Evolutionary conservation across 2,113 vertebrate species (phyloP).

Genomic region (Eidolon helvum): DNA sequence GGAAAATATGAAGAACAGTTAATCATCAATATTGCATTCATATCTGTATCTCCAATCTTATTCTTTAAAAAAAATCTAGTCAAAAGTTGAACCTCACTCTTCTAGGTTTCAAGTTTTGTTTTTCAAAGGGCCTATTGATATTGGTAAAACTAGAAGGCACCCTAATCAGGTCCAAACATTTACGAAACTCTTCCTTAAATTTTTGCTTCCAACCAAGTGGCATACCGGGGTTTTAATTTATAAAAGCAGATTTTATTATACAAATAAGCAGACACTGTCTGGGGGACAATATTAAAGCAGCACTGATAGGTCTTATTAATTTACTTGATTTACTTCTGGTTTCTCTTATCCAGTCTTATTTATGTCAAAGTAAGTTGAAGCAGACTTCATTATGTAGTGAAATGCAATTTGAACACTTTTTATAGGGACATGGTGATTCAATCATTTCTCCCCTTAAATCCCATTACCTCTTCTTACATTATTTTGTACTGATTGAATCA

Average conservation of each 20-base stretch:
- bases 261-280: conserved; percentile 66
- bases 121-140: background rate
- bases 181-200: conserved; percentile 35
- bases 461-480: conserved; percentile 49
- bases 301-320: conserved; percentile 68
- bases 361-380: conserved; percentile 74
- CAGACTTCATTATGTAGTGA: conserved; percentile 77
- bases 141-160: background rate
- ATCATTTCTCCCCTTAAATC: conserved; percentile 63
- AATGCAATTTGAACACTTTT: conserved; percentile 76
- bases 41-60: background rate
- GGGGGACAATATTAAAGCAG: conserved; percentile 60
- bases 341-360: conserved; percentile 71
- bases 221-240: conserved; percentile 34
- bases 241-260: conserved; percentile 60
- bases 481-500: conserved; percentile 56
- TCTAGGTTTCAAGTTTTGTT: conserved; percentile 1
- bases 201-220: conserved; percentile 38
- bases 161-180: background rate
- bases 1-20: conserved; percentile 55
- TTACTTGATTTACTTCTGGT: conserved; percentile 77
- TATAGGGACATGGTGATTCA: conserved; percentile 72
- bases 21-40: conserved; percentile 28
- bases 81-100: background rate
- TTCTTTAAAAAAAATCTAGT: background rate